Evolutionary conservation across 2,888 invertebrate species (phyloP), one percentile per base, ranked within the genome.

Genomic region (Gryllus longicercus): DNA sequence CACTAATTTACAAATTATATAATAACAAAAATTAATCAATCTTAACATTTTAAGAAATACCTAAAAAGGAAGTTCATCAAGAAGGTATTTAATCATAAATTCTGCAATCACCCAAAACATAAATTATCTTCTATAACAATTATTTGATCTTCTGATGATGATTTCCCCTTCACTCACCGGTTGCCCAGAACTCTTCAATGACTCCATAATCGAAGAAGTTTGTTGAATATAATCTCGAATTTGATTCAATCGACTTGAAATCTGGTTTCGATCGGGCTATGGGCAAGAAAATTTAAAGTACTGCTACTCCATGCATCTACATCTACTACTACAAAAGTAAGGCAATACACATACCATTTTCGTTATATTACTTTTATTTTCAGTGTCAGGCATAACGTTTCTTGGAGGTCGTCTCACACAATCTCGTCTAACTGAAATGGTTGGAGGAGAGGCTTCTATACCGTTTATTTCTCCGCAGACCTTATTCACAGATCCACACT

Each of bases 181-280:
- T 86, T 93, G 93, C 84, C 91, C 92, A 16, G 91, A 91, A 84
- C 91, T 91, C 84, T 91, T 90, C 88, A 93, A 90, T 74, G 91
- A 92, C 80, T 92, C 91, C 86, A 93, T 93, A 82, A 93, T 89
- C 2, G 91, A 91, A 50, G 92, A 91, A 10, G 93, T 93, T 74
- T 93, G 91, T 84, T 91, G 89, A 82, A 93, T 92, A 85, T 93
- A 93, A 85, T 93, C 93, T 78, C 92, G 88, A 82, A 94, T 93
- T 87, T 93, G 93, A 81, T 91, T 91, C 23, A 94, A 88, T 78
- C 93, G 90, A 51, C 91, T 90, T 84, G 93, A 92, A 75, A 94
- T 92, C 79, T 93, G 91, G 38, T 90, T 90, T 79, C 92, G 90
- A 83, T 93, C 92, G 11, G 92, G 92, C 83, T 82, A 49, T 16